Evolutionary conservation across 30 jellyfish, hydroid and myxozoan genomes (phyloP), one percentile per base, ranked within the genome.

Genomic region (Aurelia coerulea): DNA sequence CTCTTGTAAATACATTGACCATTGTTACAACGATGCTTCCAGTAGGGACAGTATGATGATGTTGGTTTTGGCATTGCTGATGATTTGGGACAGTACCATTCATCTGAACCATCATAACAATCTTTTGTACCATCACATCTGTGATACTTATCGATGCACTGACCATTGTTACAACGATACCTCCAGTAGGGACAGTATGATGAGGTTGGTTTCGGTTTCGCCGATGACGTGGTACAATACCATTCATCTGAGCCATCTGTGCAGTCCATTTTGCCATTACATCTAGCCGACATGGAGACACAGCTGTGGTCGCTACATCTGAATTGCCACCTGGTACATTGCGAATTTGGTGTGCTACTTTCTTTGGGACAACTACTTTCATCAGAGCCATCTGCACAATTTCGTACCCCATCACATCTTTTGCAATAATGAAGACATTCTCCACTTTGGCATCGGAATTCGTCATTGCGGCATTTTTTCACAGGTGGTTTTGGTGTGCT

Each of bases 231-330:
- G 32, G 88, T 78, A 33, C 97, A 90, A 53, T 68, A 4, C 54
- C 69, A 33, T 53, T 90, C 97, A 63, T 90, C 97, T 2, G 56
- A 76, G 75, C 86, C 86, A 67, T 90, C 95, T 9, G 32, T 35
- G 64, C 97, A 90, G 51, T 90, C 89, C 1, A 79, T 42, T 37
- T n/a, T 33, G 15, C 80, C 80, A 32, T 69, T 6, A 18, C 80
- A 69, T 69, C 62, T 69, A 16, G 10, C 59, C 2, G 16, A 32
- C 1, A 5, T 32, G 62, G 10, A 69, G 29, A 69, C 41, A 18
- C 80, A 69, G 15, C 41, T 51, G 1, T 63, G 5, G 7, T 69
- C 41, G 2, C 31, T 32, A 46, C 80, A 69, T 69, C 62, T 69
- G 62, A 69, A 69, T 18, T 69, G 10, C 80, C 80, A 69, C 32